These are phyloP conservation scores for Melangyna quadrimaculata DNA, from an alignment of 2,888 invertebrate genomes.

Conservation along the genomic window DNA sequence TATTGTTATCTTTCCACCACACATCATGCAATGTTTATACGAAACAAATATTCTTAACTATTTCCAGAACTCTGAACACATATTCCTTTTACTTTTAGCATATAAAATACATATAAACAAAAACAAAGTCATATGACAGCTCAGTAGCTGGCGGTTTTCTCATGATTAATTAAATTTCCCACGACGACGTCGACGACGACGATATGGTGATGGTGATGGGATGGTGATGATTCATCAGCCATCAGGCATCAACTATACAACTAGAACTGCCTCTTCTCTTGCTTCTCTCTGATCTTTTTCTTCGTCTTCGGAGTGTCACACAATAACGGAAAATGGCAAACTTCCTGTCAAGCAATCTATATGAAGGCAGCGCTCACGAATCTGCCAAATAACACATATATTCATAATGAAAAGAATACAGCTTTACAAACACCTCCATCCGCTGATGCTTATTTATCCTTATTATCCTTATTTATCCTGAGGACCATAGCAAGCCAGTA, in stretches of 20 bases:
- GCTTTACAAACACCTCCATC: conserved; percentile 28
- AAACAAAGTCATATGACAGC: conserved; percentile 45
- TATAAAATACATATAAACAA: conserved; percentile 21
- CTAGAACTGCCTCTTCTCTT: not conserved
- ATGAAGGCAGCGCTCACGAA: conserved; percentile 36
- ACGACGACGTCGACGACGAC: conserved; percentile 5
- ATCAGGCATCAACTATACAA: conserved; percentile 30
- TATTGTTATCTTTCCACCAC: conserved; percentile 25
- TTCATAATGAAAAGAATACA: conserved; percentile 50
- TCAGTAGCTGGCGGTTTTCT: conserved; percentile 49
- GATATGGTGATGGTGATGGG: conserved; percentile 19
- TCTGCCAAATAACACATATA: conserved; percentile 54
- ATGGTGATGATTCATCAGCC: conserved; percentile 60
- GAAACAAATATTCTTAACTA: conserved; percentile 22
- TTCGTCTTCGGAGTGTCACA: conserved; percentile 23
- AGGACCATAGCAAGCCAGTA: not conserved
- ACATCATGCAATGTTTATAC: not conserved
- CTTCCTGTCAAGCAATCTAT: conserved; percentile 61
- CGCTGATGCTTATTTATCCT: conserved; percentile 1
- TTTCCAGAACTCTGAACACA: conserved; percentile 23
- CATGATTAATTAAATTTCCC: conserved; percentile 65
- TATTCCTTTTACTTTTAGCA: not conserved
- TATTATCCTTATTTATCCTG: conserved; percentile 5
- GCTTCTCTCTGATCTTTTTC: not conserved
- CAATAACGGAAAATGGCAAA: conserved; percentile 60